Base-by-base conservation (phyloP, 2,113 vertebrate species). In the Mesembrinibis cayennensis region DNA sequence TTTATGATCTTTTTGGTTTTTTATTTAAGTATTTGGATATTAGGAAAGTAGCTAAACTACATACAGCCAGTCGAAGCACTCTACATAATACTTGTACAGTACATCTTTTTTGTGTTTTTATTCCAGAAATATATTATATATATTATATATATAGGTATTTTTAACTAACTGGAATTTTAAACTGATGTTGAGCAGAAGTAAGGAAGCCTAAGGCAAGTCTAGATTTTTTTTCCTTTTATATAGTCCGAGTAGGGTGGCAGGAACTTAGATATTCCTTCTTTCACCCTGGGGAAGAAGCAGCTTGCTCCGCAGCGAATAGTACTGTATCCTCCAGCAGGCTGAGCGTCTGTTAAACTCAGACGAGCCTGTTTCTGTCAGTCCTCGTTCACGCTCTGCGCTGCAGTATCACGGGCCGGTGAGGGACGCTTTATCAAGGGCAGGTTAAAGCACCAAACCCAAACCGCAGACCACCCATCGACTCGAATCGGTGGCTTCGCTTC, bases 91-190 rank as follows among this genome's bases (percentile, higher is more conserved):
- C 84, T 69, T 95, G 90, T 91, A 91, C 89, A 97, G 97, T 94
- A 76, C 89, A 32, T 83, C 87, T 66, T 85, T 83, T 95, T 72
- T 76, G 88, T 95, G 82, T 90, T 95, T 95, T 95, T 94, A 89
- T 88, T 93, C 92, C 95, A 91, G 56, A 89, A 90, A 82, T 85
- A 94, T 94, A 93, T 95, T 93, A 90, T 93, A 95, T 95, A 94
- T 92, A 88, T 71, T 82, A 26, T 94, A 97, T 91, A 94, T 79
- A 91, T 71, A 79, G 77, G 66, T 93, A 93, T 96, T 97, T 96
- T 93, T 94, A 95, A 94, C 95, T 97, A 96, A 97, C 96, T 97
- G 97, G 97, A 98, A 96, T 89, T 63, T 67, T 44, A 71, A 94
- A 42, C 82, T 59, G 86, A 8, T 52, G 59, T 53, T 71, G 69